Base-by-base conservation (phyloP, 2,888 invertebrate species). In the Tiphia femorata region DNA sequence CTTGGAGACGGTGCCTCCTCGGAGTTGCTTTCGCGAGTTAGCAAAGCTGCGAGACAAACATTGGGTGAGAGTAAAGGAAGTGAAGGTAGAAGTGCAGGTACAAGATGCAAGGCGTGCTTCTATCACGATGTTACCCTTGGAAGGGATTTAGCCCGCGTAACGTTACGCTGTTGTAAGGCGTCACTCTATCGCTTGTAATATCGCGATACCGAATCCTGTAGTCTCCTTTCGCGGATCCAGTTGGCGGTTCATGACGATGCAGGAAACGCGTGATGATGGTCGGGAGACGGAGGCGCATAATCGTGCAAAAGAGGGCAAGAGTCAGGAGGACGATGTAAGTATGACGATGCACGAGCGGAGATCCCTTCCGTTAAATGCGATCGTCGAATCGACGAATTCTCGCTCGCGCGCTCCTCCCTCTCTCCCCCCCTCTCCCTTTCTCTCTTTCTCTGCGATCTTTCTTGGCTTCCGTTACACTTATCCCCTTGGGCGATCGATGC, bases 121-220 rank as follows among this genome's bases (percentile, higher is more conserved):
- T 52, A 43, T 49, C 21, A 61, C 33, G 52, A 49, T n/a, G 53
- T 47, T 44, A 38, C 29, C 55, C 35, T 50, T 53, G 54, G 56
- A 55, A 42, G 48, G 65, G 52, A 52, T 62, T 65, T 67, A 72
- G 76, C 75, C 50, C 70, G 67, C 57, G 61, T 73, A 72, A 77
- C 73, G 71, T 77, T 73, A 79, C 67, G 67, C 66, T 60, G 53
- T 79, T 79, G 58, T 79, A 79, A 75, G 78, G 78, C 70, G 71
- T 79, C 78, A 62, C 23, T 62, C n/a, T 66, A 65, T n/a, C n/a
- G 57, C 55, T 72, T 72, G 65, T 42, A 64, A 33, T 70, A 55
- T 40, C 38, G 49, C 37, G 44, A n/a, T n/a, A n/a, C n/a, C n/a
- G n/a, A n/a, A n/a, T n/a, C n/a, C n/a, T n/a, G n/a, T n/a, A n/a